Evolutionary conservation across 2,888 invertebrate species (phyloP).

Genomic region (Rotaria macrura): DNA sequence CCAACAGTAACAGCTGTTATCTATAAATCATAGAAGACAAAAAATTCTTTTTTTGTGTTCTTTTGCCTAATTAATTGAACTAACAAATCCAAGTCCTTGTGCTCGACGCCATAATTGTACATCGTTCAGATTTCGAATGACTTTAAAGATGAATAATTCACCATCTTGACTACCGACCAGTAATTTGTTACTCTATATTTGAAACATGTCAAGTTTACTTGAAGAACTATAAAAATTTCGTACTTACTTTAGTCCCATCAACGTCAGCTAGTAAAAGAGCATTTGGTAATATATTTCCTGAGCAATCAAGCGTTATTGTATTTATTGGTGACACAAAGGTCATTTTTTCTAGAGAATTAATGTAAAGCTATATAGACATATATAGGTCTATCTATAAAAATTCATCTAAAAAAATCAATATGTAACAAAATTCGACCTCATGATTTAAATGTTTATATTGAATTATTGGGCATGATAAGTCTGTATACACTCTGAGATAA

Average conservation of each 20-base stretch:
- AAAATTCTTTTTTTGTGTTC: background rate
- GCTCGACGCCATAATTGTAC: background rate
- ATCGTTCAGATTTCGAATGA: background rate
- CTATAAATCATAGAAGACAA: background rate
- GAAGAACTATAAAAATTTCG: background rate
- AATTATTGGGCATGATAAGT: too few species aligned
- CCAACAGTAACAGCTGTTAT: background rate
- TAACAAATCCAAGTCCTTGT: conserved; percentile 11
- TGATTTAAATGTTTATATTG: too few species aligned
- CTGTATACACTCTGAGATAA: too few species aligned
- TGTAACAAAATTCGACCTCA: too few species aligned
- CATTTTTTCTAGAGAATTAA: conserved; percentile 1
- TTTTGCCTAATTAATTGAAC: background rate
- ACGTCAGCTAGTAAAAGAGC: background rate
- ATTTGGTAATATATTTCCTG: background rate
- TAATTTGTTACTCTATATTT: background rate
- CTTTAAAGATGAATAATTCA: conserved; percentile 6
- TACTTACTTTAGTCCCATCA: background rate
- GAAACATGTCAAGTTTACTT: background rate
- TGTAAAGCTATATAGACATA: too few species aligned
- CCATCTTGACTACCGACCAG: background rate
- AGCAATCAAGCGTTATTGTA: background rate
- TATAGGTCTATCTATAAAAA: too few species aligned
- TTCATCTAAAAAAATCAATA: too few species aligned
- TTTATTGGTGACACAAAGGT: background rate